Base-by-base conservation (phyloP, 2,797 vertebrate species). In the Ctenopoma multispine region DNA sequence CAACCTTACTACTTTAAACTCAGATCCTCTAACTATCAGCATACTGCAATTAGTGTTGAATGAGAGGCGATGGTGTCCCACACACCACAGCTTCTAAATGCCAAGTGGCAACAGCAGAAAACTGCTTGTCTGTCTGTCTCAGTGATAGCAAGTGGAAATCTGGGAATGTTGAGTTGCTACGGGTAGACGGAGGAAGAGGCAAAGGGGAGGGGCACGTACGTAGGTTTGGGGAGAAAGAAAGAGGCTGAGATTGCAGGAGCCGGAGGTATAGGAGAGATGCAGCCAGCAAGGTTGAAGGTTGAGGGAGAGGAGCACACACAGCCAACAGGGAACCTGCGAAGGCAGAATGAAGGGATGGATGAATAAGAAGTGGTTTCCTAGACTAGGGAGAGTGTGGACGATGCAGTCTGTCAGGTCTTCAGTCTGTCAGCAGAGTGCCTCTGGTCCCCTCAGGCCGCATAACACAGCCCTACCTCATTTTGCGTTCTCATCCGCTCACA, bases 341-440 rank as follows among this genome's bases (percentile, higher is more conserved):
- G 56, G 54, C 12, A 15, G 15, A 66, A 53, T 24, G 61, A 38
- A 20, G 70, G 54, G 56, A 68, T 12, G 59, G 55, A 56, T 64
- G 61, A 80, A 76, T 72, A 78, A 78, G 77, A 84, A 76, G 63
- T 50, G 69, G 70, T 67, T 79, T 69, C 65, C 59, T 0, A 47
- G 51, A 76, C 54, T 0, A 5, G 47, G 24, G 31, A 71, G 80
- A 80, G 68, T 70, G 78, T 85, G 73, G 86, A 90, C 70, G 40
- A 77, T 83, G 85, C 83, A 81, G 81, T 86, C 80, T 88, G 88
- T 90, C 91, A 85, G 82, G 82, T 87, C 84, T 85, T 81, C 81
- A 49, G 51, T 87, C 80, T 83, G 88, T 90, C 90, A 89, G 85
- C 76, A 43, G 78, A 84, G 75, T 66, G 79, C 80, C 75, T 81